Evolutionary conservation across 2,113 vertebrate species (phyloP), one percentile per base, ranked within the genome.

Genomic region (Struthio camelus): DNA sequence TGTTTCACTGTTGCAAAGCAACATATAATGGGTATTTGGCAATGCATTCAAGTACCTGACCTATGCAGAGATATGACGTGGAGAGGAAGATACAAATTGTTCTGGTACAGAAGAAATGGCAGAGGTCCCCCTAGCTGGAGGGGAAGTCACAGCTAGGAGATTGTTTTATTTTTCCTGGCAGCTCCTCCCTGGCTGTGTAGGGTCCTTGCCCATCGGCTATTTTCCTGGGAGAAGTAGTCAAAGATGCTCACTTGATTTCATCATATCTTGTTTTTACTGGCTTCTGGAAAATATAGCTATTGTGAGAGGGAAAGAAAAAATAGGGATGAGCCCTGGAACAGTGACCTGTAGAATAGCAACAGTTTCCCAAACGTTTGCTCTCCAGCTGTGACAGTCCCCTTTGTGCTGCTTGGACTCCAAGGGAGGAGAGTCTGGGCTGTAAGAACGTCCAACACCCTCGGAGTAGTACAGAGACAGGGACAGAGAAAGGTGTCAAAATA

Each of bases 81-180:
- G 83, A 83, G 59, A 91, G 46, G 46, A 71, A 91, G 15, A 66
- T 34, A 81, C 23, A 86, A 71, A 67, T n/a, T 89, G 64, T 89
- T 94, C 75, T 87, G 30, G 62, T 88, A 42, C 0, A 1, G 84
- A 80, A 78, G 40, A 83, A 78, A 85, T 34, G 11, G 64, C 75
- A 93, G 79, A 95, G 34, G 54, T 67, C 38, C 10, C 54, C 46
- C 50, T 87, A 42, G 34, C 71, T 87, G 62, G 59, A 94, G 84
- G 85, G 64, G 38, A 94, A 85, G 71, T 73, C 76, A 90, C n/a
- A 1, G 2, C 48, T 75, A 77, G 27, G n/a, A 78, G 11, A 62
- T 3, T 11, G 8, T 53, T 53, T 56, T 95, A 92, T 93, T 96
- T 96, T 93, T 96, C 48, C 79, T 94, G 94, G 96, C 91, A 64